Percentiles rank a stretch among this genome's conserved stretches.
These are phyloP conservation scores for Iguana delicatissima DNA, from an alignment of 2,797 vertebrate genomes.

Conservation along the genomic window DNA sequence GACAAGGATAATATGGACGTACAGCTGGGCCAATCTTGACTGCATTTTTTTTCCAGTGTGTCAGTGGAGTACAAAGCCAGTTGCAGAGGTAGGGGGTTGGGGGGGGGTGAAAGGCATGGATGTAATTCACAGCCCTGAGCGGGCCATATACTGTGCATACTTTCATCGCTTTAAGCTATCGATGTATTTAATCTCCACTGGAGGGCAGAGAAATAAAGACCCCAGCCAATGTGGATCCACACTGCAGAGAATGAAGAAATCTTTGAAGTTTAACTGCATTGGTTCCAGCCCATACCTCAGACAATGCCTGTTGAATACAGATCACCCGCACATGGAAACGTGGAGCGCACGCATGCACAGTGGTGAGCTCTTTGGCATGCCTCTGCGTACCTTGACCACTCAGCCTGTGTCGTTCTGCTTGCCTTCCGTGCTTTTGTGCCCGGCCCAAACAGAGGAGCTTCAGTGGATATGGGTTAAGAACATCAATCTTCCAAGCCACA, in stretches of 20 bases:
- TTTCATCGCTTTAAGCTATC: slow-evolving; percentile 17
- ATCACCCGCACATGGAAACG: not conserved
- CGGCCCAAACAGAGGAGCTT: not conserved
- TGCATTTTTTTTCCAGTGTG: not conserved
- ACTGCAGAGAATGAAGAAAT: not conserved
- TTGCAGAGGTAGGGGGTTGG: not conserved
- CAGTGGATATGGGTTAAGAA: too few relatives aligned
- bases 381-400: not conserved
- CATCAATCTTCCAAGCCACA: not conserved
- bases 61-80: slow-evolving; percentile 43
- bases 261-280: slow-evolving; percentile 10
- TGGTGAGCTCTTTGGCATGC: not conserved
- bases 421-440: not conserved
- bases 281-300: slow-evolving; percentile 21
- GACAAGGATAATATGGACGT: slow-evolving; percentile 42
- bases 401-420: not conserved
- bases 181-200: slow-evolving; percentile 25
- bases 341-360: not conserved
- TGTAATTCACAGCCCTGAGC: slow-evolving; percentile 20
- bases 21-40: slow-evolving; percentile 32
- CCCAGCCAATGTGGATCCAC: rapidly evolving
- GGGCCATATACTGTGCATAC: not conserved
- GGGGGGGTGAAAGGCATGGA: not conserved
- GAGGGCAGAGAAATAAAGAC: slow-evolving; percentile 8
- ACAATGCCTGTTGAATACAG: not conserved